Evolutionary conservation across 2,888 invertebrate genomes (phyloP).

Genomic region (Drosophila prolongata): DNA sequence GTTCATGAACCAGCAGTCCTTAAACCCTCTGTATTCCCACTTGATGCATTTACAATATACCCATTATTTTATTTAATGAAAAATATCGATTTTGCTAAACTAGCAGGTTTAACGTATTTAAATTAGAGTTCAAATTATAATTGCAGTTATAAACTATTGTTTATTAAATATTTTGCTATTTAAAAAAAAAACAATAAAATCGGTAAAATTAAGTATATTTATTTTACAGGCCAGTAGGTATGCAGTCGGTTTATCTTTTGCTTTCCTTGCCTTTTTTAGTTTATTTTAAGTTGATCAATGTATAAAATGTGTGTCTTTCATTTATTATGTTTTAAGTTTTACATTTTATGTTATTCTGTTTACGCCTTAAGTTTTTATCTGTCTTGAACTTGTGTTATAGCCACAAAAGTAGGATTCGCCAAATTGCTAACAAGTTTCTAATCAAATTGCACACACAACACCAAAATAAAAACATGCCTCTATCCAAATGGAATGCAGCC

Average conservation of each 20-base stretch:
- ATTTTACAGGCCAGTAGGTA: background rate
- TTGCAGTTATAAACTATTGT: too few relatives aligned
- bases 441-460: slow-evolving; percentile 45
- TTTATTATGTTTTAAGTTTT: slow-evolving; percentile 12
- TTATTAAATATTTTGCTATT: background rate
- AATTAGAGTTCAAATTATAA: background rate
- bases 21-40: background rate
- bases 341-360: background rate
- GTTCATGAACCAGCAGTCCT: slow-evolving; percentile 24
- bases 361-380: slow-evolving; percentile 6
- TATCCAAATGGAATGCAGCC: slow-evolving; percentile 41
- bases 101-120: too few relatives aligned
- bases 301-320: background rate
- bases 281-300: slow-evolving; percentile 9
- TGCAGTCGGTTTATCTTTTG: background rate
- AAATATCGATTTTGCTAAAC: background rate
- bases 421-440: slow-evolving; percentile 59
- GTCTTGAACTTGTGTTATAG: slow-evolving; percentile 18
- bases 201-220: background rate
- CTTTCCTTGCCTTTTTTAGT: slow-evolving; percentile 10
- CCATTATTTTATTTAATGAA: background rate
- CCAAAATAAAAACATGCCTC: slow-evolving; percentile 10
- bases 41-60: background rate
- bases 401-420: slow-evolving; percentile 12
- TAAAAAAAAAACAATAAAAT: background rate